Conservation (phyloP, 2,797 vertebrate genomes). For the Tamandua tetradactyla region DNA sequence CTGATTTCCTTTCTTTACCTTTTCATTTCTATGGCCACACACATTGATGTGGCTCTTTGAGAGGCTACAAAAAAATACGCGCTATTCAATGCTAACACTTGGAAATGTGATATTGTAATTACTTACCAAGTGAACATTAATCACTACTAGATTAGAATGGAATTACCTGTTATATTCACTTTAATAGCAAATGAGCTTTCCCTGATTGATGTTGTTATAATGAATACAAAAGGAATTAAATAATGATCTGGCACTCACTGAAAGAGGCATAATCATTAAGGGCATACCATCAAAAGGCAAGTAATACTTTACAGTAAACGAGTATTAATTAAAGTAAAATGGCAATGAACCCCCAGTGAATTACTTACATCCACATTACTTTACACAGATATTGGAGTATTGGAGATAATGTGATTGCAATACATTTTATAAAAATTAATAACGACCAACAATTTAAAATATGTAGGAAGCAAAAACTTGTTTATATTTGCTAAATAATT, state of each 20-base stretch:
- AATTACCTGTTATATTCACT: constrained; percentile 70
- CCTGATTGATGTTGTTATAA: constrained; percentile 77
- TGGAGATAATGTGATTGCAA: constrained; percentile 60
- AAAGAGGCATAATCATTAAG: constrained; percentile 64
- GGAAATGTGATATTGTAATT: constrained; percentile 60
- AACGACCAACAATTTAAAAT: constrained; percentile 58
- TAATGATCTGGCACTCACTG: constrained; percentile 73
- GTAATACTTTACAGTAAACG: constrained; percentile 66
- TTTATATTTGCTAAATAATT: constrained; percentile 39
- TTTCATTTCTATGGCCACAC: constrained; percentile 49
- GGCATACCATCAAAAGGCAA: constrained; percentile 61
- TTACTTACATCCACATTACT: constrained; percentile 52
- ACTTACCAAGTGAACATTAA: constrained; percentile 71
- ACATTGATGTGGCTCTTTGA: constrained; percentile 48
- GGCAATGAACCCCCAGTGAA: constrained; percentile 60
- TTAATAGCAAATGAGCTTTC: constrained; percentile 68
- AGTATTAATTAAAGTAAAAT: constrained; percentile 75
- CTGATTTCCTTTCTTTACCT: constrained; percentile 35
- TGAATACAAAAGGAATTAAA: constrained; percentile 78
- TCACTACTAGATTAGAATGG: constrained; percentile 71
- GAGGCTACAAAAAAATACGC: constrained; percentile 65
- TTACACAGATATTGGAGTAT: constrained; percentile 60
- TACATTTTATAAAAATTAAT: constrained; percentile 72
- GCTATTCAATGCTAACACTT: constrained; percentile 11
- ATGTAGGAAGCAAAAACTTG: constrained; percentile 49